phyloP scores from a whole-genome alignment of 2,797 vertebrate species.

The Chaenodraco wilsoni region DNA sequence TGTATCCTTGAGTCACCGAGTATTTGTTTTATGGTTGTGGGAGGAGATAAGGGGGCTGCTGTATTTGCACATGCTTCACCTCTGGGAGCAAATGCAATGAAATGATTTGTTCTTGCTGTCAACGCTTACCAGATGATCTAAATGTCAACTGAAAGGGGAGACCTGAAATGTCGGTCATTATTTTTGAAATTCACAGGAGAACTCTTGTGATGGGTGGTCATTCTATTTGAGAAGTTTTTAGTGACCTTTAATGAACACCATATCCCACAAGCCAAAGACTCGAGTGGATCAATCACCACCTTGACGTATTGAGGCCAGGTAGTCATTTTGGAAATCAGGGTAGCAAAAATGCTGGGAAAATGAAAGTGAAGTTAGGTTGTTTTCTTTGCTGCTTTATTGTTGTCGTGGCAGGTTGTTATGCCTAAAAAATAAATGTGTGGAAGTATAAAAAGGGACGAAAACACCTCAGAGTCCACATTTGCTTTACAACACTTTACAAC shows the following conservation, averaged over 20 bases:
- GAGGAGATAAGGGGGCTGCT: no score
- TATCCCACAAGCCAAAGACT: not conserved
- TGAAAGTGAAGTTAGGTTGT: not conserved
- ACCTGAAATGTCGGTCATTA: not conserved
- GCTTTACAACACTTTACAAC: not conserved
- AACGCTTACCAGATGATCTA: not conserved
- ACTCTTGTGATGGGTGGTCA: not conserved
- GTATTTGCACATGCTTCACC: not conserved
- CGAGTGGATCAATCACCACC: not conserved
- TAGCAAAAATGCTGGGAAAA: not conserved
- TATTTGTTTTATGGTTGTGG: no score
- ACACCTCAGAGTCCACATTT: not conserved
- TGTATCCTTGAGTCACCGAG: no score
- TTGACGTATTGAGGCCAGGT: conserved; percentile 13
- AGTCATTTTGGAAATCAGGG: not conserved
- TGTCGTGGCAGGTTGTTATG: not conserved
- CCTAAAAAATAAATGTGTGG: not conserved
- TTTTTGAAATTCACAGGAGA: not conserved
- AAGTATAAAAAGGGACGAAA: not conserved
- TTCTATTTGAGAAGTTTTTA: conserved; percentile 2
- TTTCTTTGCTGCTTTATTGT: not conserved
- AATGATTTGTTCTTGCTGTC: not conserved
- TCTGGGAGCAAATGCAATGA: not conserved
- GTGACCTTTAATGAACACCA: not conserved
- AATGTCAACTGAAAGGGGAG: not conserved